phyloP scores from a whole-genome alignment of 2,113 vertebrate species.

The Lepidothrix coronata region DNA sequence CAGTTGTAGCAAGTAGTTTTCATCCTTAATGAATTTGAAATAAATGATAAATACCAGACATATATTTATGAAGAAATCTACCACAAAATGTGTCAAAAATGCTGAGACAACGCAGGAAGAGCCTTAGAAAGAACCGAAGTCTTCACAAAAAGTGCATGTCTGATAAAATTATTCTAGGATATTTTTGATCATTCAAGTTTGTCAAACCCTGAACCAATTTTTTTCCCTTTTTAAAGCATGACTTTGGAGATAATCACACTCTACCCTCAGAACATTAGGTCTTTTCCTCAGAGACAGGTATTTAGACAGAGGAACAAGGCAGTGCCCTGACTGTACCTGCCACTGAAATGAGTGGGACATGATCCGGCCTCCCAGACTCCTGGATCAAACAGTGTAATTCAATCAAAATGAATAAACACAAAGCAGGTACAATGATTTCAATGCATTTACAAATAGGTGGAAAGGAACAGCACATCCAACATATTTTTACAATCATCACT shows the following conservation, averaged over 20 bases:
- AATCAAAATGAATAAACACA: not conserved
- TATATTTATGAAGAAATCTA: not conserved
- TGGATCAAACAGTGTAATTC: not conserved
- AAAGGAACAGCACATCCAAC: not conserved
- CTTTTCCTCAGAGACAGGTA: not conserved
- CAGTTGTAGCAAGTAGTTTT: not conserved
- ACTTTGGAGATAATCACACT: not conserved
- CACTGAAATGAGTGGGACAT: accelerated
- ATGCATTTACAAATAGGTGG: not conserved
- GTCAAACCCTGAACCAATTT: not conserved
- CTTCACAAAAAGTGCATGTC: not conserved
- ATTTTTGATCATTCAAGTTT: not conserved
- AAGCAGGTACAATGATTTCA: not conserved
- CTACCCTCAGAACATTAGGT: accelerated
- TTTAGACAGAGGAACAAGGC: not conserved
- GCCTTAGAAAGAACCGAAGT: not conserved
- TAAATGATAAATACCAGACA: not conserved
- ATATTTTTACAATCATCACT: not conserved
- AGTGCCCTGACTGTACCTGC: not conserved
- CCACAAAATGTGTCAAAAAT: not conserved
- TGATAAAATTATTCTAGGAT: not conserved
- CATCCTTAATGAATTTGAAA: not conserved
- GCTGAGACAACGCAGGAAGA: not conserved
- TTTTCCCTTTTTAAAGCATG: not conserved
- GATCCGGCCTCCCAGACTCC: accelerated